A percentile compares a stretch with the other conserved stretches of the same genome.
Evolutionary conservation across 2,113 vertebrate genomes (phyloP).

Genomic region (Pampusana beccarii): DNA sequence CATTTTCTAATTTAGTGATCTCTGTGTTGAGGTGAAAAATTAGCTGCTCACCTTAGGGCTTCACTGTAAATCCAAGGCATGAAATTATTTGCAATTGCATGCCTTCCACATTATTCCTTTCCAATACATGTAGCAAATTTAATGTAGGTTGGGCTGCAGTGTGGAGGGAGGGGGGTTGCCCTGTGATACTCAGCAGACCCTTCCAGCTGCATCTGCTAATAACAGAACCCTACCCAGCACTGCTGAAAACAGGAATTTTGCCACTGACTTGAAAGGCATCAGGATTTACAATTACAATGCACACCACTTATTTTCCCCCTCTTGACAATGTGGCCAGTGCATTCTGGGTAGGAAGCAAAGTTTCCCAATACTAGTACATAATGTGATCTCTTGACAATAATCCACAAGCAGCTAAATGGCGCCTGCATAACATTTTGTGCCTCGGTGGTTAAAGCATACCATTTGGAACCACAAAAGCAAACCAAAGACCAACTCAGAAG

Average conservation of each 20-base stretch:
- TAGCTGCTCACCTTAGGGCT: constrained; percentile 12
- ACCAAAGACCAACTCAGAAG: not conserved
- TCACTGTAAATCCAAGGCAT: constrained; percentile 27
- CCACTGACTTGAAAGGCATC: constrained; percentile 35
- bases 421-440: constrained; percentile 52
- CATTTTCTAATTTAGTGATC: constrained; percentile 30
- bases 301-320: constrained; percentile 14
- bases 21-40: constrained; percentile 34
- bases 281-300: constrained; percentile 56
- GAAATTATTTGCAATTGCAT: constrained; percentile 35
- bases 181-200: not conserved
- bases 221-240: not conserved
- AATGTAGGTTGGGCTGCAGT: not conserved
- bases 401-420: constrained; percentile 3
- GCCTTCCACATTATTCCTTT: constrained; percentile 1
- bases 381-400: constrained; percentile 63
- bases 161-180: not conserved
- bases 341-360: constrained; percentile 35
- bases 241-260: constrained; percentile 50
- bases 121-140: not conserved
- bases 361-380: constrained; percentile 27
- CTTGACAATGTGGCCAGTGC: constrained; percentile 19
- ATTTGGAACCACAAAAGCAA: constrained; percentile 38
- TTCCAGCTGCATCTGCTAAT: constrained; percentile 36
- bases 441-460: constrained; percentile 11